Conservation (phyloP, 2,888 invertebrate genomes). For the Sarcophaga subvicina region DNA sequence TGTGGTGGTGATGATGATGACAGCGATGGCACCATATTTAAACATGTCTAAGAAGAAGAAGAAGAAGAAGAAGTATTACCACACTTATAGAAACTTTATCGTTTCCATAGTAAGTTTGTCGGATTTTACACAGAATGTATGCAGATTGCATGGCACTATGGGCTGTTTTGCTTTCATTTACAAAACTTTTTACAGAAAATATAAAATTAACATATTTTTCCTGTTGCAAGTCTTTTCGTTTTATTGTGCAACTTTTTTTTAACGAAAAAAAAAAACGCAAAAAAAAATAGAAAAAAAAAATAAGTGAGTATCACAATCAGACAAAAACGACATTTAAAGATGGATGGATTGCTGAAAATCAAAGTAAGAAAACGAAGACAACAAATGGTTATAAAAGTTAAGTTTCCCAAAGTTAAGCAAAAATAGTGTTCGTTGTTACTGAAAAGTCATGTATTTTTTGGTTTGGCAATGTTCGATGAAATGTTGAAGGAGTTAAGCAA, state of each 20-base stretch:
- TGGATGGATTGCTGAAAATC: slow-evolving; percentile 64
- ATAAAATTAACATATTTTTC: not conserved
- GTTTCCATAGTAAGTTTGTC: slow-evolving; percentile 9
- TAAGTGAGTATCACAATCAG: slow-evolving; percentile 8
- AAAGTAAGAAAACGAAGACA: slow-evolving; percentile 56
- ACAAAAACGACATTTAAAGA: slow-evolving; percentile 61
- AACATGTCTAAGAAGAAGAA: slow-evolving; percentile 39
- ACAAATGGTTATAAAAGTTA: slow-evolving; percentile 39
- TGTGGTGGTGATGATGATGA: slow-evolving; percentile 36
- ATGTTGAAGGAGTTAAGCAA: slow-evolving; percentile 65
- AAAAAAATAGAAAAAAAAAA: slow-evolving; percentile 8
- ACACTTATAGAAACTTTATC: slow-evolving; percentile 44
- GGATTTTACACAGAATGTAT: not conserved
- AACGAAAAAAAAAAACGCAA: slow-evolving; percentile 5
- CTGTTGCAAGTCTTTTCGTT: not conserved
- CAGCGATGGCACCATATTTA: slow-evolving; percentile 40
- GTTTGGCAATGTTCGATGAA: slow-evolving; percentile 55
- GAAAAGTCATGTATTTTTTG: slow-evolving; percentile 33
- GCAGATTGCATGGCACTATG: slow-evolving; percentile 24
- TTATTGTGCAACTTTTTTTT: not conserved
- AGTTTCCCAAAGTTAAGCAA: slow-evolving; percentile 15
- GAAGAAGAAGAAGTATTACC: slow-evolving; percentile 44
- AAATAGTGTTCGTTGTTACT: slow-evolving; percentile 18
- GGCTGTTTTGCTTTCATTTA: not conserved
- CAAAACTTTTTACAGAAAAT: not conserved